These are phyloP conservation scores for Prolemur simus DNA, from an alignment of 2,113 vertebrate genomes.

Conservation along the genomic window DNA sequence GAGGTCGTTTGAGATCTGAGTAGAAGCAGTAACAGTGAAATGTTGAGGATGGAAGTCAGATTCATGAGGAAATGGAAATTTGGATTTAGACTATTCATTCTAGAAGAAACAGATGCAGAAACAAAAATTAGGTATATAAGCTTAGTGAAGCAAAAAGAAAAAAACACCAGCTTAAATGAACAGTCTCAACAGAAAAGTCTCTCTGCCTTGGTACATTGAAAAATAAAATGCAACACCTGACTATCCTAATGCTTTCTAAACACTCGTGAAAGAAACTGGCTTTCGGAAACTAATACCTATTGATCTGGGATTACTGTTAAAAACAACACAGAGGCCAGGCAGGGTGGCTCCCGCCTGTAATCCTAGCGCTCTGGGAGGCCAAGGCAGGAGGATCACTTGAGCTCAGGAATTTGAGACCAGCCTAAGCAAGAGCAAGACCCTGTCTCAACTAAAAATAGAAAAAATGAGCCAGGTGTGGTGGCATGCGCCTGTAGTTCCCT, in stretches of 20 bases:
- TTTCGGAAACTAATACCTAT: not conserved
- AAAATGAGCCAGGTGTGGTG: no score
- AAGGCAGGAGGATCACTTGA: no score
- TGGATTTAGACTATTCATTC: not conserved
- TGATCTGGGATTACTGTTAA: not conserved
- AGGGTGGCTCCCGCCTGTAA: no score
- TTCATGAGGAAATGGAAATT: not conserved
- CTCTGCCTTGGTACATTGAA: not conserved
- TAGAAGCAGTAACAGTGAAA: not conserved
- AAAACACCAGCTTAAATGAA: not conserved
- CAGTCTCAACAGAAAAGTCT: not conserved
- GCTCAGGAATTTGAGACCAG: no score
- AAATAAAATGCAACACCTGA: not conserved
- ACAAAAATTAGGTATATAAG: conserved; percentile 9
- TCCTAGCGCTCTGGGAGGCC: no score
- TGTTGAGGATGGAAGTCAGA: not conserved
- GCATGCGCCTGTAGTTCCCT: no score
- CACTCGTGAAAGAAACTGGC: not conserved
- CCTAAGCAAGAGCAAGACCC: no score
- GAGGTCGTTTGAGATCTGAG: not conserved
- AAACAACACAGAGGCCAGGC: not conserved
- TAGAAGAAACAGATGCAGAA: conserved; percentile 2
- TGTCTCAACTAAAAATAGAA: no score
- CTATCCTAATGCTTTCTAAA: not conserved
- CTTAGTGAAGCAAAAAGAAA: not conserved